Conservation (phyloP, 2,113 vertebrate genomes). For the Tonatia bakeri region DNA sequence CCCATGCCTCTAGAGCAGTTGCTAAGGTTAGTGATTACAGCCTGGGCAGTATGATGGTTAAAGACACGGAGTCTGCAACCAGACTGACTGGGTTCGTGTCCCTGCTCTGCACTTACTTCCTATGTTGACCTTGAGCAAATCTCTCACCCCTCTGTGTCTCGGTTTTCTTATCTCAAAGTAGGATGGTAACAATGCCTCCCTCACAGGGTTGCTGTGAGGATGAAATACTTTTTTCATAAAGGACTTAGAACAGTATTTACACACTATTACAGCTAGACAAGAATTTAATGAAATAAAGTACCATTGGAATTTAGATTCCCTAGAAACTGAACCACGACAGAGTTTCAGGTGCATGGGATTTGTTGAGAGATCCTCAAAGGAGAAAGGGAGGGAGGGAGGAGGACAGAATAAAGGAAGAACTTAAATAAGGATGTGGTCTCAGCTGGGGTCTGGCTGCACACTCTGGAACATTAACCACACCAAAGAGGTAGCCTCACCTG, state of each 20-base stretch:
- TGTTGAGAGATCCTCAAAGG: background rate
- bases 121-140: background rate
- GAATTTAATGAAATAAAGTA: background rate
- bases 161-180: background rate
- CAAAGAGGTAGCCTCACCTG: background rate
- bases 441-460: background rate
- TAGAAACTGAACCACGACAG: background rate
- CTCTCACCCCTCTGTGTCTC: background rate
- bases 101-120: background rate
- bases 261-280: background rate
- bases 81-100: background rate
- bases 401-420: background rate
- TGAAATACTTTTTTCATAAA: background rate
- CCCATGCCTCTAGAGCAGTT: background rate
- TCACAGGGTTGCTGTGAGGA: background rate
- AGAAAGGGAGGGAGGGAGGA: background rate
- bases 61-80: background rate
- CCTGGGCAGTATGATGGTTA: background rate
- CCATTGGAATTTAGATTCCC: background rate
- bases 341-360: background rate
- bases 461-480: background rate
- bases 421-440: background rate
- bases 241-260: background rate
- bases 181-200: background rate
- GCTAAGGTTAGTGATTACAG: background rate